Evolutionary conservation across 2,888 invertebrate species (phyloP).

Genomic region (Diloba caeruleocephala): DNA sequence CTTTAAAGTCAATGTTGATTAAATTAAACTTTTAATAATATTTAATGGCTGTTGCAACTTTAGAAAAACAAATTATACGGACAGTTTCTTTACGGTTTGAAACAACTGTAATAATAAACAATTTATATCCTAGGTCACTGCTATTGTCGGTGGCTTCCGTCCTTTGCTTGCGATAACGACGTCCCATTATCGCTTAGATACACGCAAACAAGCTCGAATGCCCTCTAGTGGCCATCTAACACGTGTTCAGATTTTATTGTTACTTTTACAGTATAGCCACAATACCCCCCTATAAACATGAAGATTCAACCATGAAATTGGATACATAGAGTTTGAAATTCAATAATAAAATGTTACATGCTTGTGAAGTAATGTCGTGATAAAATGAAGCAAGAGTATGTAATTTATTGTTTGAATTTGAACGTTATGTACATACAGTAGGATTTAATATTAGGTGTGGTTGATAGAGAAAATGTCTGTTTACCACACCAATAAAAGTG

Average conservation of each 20-base stretch:
- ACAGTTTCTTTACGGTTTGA: slow-evolving; percentile 1
- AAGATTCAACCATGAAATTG: background rate
- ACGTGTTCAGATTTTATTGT: slow-evolving; percentile 78
- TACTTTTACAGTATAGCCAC: slow-evolving; percentile 31
- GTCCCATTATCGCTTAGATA: slow-evolving; percentile 64
- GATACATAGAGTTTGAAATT: slow-evolving; percentile 17
- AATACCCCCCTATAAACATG: slow-evolving; percentile 4
- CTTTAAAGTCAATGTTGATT: too few relatives aligned
- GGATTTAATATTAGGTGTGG: slow-evolving; percentile 15
- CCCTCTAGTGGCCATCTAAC: slow-evolving; percentile 84
- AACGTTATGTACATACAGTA: accelerated
- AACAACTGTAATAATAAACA: slow-evolving; percentile 23
- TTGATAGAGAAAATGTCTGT: slow-evolving; percentile 38
- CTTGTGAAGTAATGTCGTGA: slow-evolving; percentile 6
- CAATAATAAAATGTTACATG: background rate
- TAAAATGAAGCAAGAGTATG: slow-evolving; percentile 7
- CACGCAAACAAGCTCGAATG: slow-evolving; percentile 76
- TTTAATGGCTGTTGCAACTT: too few relatives aligned
- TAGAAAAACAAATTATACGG: too few relatives aligned
- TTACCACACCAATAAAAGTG: slow-evolving; percentile 72
- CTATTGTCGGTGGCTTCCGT: slow-evolving; percentile 42
- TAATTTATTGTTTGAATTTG: background rate
- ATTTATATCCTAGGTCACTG: slow-evolving; percentile 41
- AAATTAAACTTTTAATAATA: too few relatives aligned
- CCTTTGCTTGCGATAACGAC: slow-evolving; percentile 59